phyloP scores from a whole-genome alignment of 2,113 vertebrate species.

The Tor tambroides region DNA sequence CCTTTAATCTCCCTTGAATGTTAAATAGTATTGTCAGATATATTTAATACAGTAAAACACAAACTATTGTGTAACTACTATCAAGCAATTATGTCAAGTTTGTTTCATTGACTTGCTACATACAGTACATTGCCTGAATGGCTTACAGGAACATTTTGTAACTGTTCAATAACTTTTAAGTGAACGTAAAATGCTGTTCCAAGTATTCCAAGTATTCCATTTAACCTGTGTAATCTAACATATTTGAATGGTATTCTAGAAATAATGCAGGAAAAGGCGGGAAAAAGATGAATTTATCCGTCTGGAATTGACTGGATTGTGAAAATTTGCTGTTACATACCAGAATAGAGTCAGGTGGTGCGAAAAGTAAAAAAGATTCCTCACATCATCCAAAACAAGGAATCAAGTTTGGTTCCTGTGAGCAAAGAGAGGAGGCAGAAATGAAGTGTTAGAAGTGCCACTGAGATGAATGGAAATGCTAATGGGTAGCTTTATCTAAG shows the following conservation, averaged over 20 bases:
- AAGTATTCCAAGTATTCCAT: background rate
- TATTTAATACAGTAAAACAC: background rate
- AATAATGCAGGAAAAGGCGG: background rate
- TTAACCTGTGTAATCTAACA: background rate
- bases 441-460: background rate
- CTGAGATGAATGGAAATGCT: background rate
- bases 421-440: background rate
- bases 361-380: background rate
- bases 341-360: background rate
- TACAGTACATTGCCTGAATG: background rate
- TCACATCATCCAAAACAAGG: background rate
- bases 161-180: background rate
- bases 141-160: background rate
- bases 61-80: background rate
- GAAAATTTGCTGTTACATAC: background rate
- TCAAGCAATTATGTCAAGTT: background rate
- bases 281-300: background rate
- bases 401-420: background rate
- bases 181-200: background rate
- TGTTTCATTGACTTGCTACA: background rate
- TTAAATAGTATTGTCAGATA: background rate
- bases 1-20: background rate
- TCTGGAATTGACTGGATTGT: conserved; percentile 1
- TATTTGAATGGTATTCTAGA: background rate
- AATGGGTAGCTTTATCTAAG: background rate